These are phyloP conservation scores for Microtus pennsylvanicus DNA, from an alignment of 2,113 vertebrate genomes.

Conservation along the genomic window DNA sequence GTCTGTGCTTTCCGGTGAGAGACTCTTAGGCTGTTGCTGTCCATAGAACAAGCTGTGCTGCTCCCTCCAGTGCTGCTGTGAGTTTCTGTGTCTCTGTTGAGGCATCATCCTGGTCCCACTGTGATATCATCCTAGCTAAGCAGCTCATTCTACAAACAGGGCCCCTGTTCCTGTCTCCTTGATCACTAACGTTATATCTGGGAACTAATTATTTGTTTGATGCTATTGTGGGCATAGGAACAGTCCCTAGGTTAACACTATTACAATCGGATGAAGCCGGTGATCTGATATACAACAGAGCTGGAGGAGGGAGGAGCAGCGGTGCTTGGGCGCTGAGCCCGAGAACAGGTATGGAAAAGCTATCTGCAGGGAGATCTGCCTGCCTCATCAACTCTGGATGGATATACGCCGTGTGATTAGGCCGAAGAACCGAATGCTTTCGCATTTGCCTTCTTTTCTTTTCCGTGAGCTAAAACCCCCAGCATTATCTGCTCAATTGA, in stretches of 20 bases:
- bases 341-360: conserved; percentile 59
- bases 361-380: conserved; percentile 65
- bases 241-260: conserved; percentile 75
- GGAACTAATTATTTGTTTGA: conserved; percentile 81
- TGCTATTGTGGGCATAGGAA: conserved; percentile 69
- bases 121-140: conserved; percentile 18
- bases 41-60: rapidly evolving
- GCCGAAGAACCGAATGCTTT: conserved; percentile 68
- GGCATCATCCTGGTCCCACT: not conserved
- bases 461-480: conserved; percentile 53
- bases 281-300: conserved; percentile 78
- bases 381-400: conserved; percentile 76
- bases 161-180: not conserved
- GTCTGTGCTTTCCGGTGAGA: not conserved
- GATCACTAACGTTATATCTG: conserved; percentile 57
- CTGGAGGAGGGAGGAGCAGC: conserved; percentile 41
- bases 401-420: conserved; percentile 64
- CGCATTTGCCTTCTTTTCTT: conserved; percentile 58
- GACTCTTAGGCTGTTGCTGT: not conserved
- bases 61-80: too few species aligned
- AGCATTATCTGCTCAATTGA: conserved; percentile 72
- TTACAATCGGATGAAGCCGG: conserved; percentile 73
- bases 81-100: not conserved
- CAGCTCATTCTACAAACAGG: not conserved
- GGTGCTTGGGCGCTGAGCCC: conserved; percentile 71